Conservation (phyloP, 64 coral and sea anemone species). For the Stichodactyla helianthus region DNA sequence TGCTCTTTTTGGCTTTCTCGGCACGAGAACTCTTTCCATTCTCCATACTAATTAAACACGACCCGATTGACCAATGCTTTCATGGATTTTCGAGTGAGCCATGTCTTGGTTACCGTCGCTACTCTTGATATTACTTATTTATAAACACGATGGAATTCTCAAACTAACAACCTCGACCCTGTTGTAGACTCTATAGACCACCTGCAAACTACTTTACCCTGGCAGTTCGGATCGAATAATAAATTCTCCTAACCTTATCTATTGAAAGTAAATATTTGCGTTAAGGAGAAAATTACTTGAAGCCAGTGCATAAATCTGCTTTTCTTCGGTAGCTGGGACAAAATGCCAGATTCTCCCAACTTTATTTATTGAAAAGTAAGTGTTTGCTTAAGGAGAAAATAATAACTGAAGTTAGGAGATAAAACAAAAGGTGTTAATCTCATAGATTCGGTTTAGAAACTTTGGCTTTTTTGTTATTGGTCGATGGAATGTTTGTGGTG, state of each 20-base stretch:
- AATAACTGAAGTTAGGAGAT: background rate
- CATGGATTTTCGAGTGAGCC: background rate
- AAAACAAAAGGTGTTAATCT: background rate
- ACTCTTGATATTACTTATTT: constrained; percentile 11
- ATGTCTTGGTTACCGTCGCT: background rate
- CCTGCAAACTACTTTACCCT: background rate
- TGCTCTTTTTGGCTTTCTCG: background rate
- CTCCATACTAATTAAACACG: background rate
- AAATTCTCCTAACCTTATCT: background rate
- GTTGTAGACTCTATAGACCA: background rate
- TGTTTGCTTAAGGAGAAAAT: background rate
- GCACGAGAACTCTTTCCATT: constrained; percentile 4
- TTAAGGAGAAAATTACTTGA: too few relatives aligned
- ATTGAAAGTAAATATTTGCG: background rate
- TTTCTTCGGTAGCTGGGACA: background rate
- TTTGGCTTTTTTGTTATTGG: background rate
- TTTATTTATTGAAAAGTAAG: background rate
- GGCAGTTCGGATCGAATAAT: background rate
- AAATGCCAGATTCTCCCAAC: background rate
- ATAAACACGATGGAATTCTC: background rate
- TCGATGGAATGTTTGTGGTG: too few relatives aligned
- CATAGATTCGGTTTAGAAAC: background rate
- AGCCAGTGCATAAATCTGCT: background rate
- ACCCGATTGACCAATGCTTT: background rate
- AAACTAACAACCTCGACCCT: background rate